Percentiles rank a stretch among this genome's conserved stretches.
Conservation (phyloP, 2,888 invertebrate species). For the Synergus itoensis region DNA sequence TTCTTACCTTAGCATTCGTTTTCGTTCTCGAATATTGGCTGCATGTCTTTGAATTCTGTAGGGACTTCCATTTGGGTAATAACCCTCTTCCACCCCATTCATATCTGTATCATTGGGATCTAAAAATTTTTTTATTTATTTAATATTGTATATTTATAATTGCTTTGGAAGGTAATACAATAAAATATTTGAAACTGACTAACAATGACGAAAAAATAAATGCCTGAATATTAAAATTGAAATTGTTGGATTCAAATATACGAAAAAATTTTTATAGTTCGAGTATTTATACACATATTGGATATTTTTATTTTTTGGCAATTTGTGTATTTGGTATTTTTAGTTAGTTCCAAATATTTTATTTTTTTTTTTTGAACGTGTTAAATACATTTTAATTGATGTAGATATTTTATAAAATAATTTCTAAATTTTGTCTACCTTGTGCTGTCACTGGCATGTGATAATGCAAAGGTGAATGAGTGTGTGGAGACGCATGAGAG, state of each 20-base stretch:
- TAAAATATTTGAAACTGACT: too few relatives aligned
- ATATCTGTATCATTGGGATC: conserved; percentile 74
- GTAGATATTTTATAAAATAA: not conserved
- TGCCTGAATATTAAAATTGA: too few relatives aligned
- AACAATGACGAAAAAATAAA: too few relatives aligned
- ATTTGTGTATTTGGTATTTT: too few relatives aligned
- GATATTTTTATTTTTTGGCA: too few relatives aligned
- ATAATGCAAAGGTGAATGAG: conserved; percentile 74
- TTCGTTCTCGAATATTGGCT: conserved; percentile 97
- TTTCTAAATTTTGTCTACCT: conserved; percentile 62
- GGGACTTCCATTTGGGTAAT: conserved; percentile 86
- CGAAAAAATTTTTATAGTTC: too few relatives aligned
- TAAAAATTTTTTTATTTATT: conserved; percentile 37
- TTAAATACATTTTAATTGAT: conserved; percentile 3
- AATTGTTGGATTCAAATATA: too few relatives aligned
- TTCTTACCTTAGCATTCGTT: conserved; percentile 97
- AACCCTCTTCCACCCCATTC: conserved; percentile 78
- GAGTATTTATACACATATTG: too few relatives aligned
- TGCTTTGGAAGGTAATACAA: too few relatives aligned
- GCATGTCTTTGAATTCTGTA: conserved; percentile 95
- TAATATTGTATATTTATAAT: not conserved
- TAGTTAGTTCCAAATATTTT: too few relatives aligned
- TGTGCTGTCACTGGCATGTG: conserved; percentile 73
- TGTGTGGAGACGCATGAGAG: conserved; percentile 68
- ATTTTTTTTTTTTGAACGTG: too few relatives aligned